Conservation (phyloP, 2,888 invertebrate species). For the Drosophila meridionalis region DNA sequence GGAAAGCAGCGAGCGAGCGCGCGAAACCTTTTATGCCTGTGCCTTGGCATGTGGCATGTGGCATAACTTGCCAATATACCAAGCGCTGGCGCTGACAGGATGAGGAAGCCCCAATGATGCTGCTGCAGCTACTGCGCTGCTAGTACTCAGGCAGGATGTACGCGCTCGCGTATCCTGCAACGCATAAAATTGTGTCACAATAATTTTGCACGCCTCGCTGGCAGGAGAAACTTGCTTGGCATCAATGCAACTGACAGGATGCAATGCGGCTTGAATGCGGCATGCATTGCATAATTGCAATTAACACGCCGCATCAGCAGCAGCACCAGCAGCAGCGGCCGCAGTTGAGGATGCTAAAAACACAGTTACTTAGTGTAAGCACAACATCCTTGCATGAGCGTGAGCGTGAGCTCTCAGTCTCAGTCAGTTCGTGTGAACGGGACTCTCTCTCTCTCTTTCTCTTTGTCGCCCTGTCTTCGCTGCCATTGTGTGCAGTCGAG, state of each 20-base stretch:
- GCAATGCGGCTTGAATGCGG: slow-evolving; percentile 51
- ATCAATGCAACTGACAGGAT: slow-evolving; percentile 73
- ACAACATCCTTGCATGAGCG: slow-evolving; percentile 54
- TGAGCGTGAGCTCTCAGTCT: slow-evolving; percentile 13
- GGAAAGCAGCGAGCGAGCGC: not conserved
- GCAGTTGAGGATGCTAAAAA: slow-evolving; percentile 44
- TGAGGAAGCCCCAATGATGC: slow-evolving; percentile 58
- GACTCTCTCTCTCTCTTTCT: not conserved
- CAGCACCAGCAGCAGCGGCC: slow-evolving; percentile 9
- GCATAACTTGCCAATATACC: slow-evolving; percentile 62
- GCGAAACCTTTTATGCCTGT: slow-evolving; percentile 30
- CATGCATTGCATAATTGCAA: slow-evolving; percentile 77
- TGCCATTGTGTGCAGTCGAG: slow-evolving; percentile 70
- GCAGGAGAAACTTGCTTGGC: slow-evolving; percentile 48
- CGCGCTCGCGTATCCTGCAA: slow-evolving; percentile 60
- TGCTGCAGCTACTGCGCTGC: not conserved
- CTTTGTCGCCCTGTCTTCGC: not conserved
- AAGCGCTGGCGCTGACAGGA: slow-evolving; percentile 42
- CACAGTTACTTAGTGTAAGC: slow-evolving; percentile 68
- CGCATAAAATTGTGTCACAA: slow-evolving; percentile 83
- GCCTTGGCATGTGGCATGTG: slow-evolving; percentile 54
- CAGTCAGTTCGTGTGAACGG: slow-evolving; percentile 42
- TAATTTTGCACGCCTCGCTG: slow-evolving; percentile 80
- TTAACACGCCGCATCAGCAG: slow-evolving; percentile 59
- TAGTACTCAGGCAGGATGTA: slow-evolving; percentile 31